Evolutionary conservation across 2,113 vertebrate genomes (phyloP), one percentile per base, ranked within the genome.

Genomic region (Tor tambroides): DNA sequence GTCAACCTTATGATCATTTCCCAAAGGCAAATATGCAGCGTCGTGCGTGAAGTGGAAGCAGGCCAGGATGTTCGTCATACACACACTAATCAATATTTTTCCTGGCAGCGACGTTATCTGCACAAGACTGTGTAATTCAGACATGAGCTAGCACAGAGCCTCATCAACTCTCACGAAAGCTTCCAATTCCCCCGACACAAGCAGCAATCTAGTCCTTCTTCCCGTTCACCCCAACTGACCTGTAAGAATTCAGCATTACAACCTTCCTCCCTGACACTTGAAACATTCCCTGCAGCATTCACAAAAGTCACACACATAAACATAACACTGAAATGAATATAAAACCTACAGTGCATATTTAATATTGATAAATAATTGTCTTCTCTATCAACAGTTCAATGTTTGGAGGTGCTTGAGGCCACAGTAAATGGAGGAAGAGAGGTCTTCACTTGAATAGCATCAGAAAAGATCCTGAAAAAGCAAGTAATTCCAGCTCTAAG

Each of bases 51-150:
- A 89, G 71, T 91, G 91, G 89, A 87, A 87, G 88, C 90, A 89
- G 88, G 78, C 86, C 91, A 93, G 94, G 94, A 94, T 92, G 93
- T 94, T 85, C 90, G 90, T 87, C 90, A 88, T 86, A 84, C 3
- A 86, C 88, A 85, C 3, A 85, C 88, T 85, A 93, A 91, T 91
- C 91, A 92, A 87, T 85, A 74, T 91, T 93, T 91, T 92, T 93
- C 91, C 92, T 89, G 90, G 76, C 92, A 56, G 89, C 76, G 63
- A 43, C 61, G 92, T 88, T 91, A 90, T 94, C 92, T 86, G 90
- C 23, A 77, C 54, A 14, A 61, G 67, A 87, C 85, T 80, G 65
- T 81, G 59, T 84, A 75, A 88, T 76, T 87, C 74, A 71, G 84
- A 71, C 46, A 41, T 78, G 83, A 61, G 65, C 54, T 78, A 90